A percentile compares a stretch with the other conserved stretches of the same genome.
Evolutionary conservation across 2,797 vertebrate genomes (phyloP).

Genomic region (Kryptolebias ocellatus): DNA sequence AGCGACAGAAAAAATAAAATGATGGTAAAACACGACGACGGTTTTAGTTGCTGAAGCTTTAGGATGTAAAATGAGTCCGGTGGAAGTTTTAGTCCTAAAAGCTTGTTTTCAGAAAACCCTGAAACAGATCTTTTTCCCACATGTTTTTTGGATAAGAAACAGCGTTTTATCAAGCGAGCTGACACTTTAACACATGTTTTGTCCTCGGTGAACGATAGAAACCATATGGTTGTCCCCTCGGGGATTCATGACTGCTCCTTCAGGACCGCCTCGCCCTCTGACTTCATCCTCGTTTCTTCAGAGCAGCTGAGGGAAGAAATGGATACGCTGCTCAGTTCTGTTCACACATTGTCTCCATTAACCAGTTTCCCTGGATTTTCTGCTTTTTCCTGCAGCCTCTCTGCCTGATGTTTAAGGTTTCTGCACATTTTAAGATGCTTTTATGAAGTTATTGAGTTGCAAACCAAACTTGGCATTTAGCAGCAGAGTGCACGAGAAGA

Average conservation of each 20-base stretch:
- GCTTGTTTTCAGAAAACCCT: neutral
- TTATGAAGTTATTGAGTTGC: neutral
- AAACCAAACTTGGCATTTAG: neutral
- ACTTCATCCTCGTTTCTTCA: constrained; percentile 38
- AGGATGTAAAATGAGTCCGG: too few species aligned
- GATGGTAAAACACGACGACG: neutral
- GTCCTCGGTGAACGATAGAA: constrained; percentile 30
- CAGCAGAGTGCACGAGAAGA: neutral
- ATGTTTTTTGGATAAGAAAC: fast-evolving
- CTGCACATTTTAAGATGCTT: neutral
- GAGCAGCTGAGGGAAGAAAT: neutral
- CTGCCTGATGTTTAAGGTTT: neutral
- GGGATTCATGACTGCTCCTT: constrained; percentile 43
- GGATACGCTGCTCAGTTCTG: neutral
- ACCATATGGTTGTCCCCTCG: constrained; percentile 37
- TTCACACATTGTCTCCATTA: neutral
- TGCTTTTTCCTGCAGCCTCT: neutral
- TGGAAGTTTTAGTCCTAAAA: neutral
- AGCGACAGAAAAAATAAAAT: neutral
- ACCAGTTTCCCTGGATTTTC: neutral
- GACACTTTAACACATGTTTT: constrained; percentile 15
- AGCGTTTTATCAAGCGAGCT: neutral
- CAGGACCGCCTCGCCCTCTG: constrained; percentile 56
- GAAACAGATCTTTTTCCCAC: neutral
- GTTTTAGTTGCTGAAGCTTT: too few species aligned